Base-by-base conservation (phyloP, 2,888 invertebrate genomes). In the Sesia apiformis region DNA sequence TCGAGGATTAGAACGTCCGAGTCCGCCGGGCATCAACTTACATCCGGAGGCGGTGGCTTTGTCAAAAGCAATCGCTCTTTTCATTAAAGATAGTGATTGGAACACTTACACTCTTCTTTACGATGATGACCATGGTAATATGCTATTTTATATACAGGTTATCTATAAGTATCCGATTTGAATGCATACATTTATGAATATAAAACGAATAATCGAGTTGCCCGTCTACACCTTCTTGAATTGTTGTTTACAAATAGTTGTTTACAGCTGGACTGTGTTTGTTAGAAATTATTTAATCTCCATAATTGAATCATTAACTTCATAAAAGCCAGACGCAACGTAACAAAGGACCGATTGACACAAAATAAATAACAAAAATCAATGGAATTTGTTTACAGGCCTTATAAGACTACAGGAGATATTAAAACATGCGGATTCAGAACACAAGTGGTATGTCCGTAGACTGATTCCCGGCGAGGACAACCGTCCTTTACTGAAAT, bases 371-470 rank as follows among this genome's bases (percentile, higher is more conserved):
- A 23, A 23, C 23, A 23, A 23, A 23, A 23, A 23, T 1, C 23
- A 23, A 23, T 23, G 23, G 23, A 23, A 23, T 23, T 23, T 23
- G 23, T 23, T 23, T 63, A 5, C 55, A 81, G 95, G 95, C 57
- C 86, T 97, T 43, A 91, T 95, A 56, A 91, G 95, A 59, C 84
- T 97, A 1, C 96, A 96, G 78, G 95, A 96, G 72, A 91, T 96
- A 52, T 84, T 98, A 54, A 95, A 96, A 78, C 91, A 77, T 72
- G 93, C 93, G 54, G 91, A 91, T 40, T 90, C 94, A 0, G 92
- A 93, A 38, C 90, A 94, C 60, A 92, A 92, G 65, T 93, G 96
- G 66, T 90, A 93, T 38, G 92, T 95, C 2, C 90, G 93, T 54
- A 93, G 94, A 70, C 82, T 95, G 40, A 90, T 59, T 0, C 81